phyloP scores from a whole-genome alignment of 1,140 invertebrate species.

The Aphelenchoides avenae region DNA sequence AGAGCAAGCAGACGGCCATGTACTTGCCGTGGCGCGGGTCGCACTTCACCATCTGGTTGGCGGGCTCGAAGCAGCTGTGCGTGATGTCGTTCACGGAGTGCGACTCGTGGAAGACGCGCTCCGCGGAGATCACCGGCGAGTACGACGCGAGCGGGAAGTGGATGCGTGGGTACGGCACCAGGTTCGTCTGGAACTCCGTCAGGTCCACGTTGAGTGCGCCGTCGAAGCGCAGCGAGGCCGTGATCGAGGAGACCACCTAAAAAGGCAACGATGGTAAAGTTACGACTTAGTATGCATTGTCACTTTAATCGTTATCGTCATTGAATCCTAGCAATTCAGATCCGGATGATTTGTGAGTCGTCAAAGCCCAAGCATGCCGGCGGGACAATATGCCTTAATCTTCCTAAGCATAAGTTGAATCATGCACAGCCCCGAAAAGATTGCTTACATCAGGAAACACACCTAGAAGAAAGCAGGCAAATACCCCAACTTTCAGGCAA shows the following conservation, averaged over 20 bases:
- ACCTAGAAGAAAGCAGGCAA: too few relatives aligned
- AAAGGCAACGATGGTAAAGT: conserved; percentile 10
- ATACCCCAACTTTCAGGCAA: too few relatives aligned
- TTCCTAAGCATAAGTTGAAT: too few relatives aligned
- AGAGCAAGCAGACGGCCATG: conserved; percentile 58
- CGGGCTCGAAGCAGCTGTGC: conserved; percentile 55
- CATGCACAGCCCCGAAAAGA: too few relatives aligned
- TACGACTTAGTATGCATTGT: background rate
- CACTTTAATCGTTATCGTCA: conserved; percentile 67
- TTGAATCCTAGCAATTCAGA: conserved; percentile 68
- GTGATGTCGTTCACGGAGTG: conserved; percentile 57
- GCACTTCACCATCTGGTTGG: conserved; percentile 57
- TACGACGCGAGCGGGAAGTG: conserved; percentile 59
- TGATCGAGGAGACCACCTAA: conserved; percentile 66
- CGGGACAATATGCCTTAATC: too few relatives aligned
- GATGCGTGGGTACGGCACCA: conserved; percentile 76
- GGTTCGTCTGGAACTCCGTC: conserved; percentile 67
- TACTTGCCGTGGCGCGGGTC: conserved; percentile 54
- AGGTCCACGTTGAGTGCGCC: conserved; percentile 72
- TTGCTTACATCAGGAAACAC: too few relatives aligned
- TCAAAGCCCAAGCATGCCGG: too few relatives aligned
- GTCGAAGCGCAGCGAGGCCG: conserved; percentile 70
- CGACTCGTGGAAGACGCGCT: conserved; percentile 73
- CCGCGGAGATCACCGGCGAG: conserved; percentile 71
- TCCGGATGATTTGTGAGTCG: conserved; percentile 64